A percentile compares a stretch with the other conserved stretches of the same genome.
Evolutionary conservation across 2,113 vertebrate genomes (phyloP).

Genomic region (Mus pahari): DNA sequence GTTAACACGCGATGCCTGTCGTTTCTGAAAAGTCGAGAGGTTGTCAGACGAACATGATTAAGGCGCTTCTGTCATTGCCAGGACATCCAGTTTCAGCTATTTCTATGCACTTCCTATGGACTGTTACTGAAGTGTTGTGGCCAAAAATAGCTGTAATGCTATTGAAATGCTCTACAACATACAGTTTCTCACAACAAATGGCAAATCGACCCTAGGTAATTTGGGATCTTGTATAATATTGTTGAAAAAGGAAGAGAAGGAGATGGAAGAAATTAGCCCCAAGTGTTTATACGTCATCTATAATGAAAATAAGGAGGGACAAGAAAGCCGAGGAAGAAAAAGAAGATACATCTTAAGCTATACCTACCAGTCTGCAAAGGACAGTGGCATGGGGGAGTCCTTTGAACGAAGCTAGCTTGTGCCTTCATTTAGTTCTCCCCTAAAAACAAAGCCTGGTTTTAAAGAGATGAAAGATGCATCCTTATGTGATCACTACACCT

Average conservation of each 20-base stretch:
- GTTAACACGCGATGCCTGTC: constrained; percentile 4
- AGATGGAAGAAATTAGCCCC: neutral
- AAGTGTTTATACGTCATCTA: neutral
- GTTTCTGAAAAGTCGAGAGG: neutral
- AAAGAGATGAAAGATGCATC: neutral
- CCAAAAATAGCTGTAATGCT: neutral
- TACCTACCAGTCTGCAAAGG: neutral
- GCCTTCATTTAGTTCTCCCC: neutral
- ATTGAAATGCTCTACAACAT: constrained; percentile 33
- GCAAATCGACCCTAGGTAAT: constrained; percentile 12
- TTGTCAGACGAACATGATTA: constrained; percentile 28
- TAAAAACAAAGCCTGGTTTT: constrained; percentile 19
- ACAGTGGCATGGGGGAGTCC: neutral
- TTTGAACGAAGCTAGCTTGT: neutral
- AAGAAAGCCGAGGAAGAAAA: neutral
- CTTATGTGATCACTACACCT: neutral
- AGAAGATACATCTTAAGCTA: neutral
- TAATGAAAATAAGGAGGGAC: neutral
- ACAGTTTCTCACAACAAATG: constrained; percentile 19
- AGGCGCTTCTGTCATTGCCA: neutral
- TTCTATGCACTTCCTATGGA: neutral
- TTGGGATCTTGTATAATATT: constrained; percentile 15
- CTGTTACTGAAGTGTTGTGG: neutral
- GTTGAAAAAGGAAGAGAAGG: neutral
- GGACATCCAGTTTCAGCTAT: neutral